Evolutionary conservation across 1,140 invertebrate species (phyloP), one percentile per base, ranked within the genome.

Genomic region (Drosophila subobscura): DNA sequence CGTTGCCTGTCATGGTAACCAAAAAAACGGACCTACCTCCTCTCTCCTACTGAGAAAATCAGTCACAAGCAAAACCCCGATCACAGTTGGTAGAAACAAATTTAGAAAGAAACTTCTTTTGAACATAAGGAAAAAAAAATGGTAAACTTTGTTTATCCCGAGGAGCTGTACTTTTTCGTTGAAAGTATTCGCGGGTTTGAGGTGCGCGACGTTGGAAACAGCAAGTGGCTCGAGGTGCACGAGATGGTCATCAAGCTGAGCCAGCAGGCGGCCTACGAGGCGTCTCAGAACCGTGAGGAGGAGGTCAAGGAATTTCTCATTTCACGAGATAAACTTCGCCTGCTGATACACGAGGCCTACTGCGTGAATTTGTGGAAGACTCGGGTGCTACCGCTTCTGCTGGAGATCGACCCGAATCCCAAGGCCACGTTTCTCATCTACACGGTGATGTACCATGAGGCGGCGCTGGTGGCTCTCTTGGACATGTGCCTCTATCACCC

Each of bases 251-350:
- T 96, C 72, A 95, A 96, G 88, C 84, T 97, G n/a, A 95, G 95
- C 70, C 95, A 96, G 88, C 95, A 97, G 93, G 95, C 95, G 33
- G 93, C 95, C 68, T 92, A 96, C 20, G 96, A 97, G 92, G 94
- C 95, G 20, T 93, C 92, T 10, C 92, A 92, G 23, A 89, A 95
- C 71, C 93, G 93, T 51, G 95, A 96, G 80, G 96, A 96, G 92
- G 92, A 93, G 27, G 94, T 96, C 0, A 96, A 96, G 89, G 95
- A 96, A 91, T 83, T 80, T 55, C 71, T 91, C 5, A 85, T 92
- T 92, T 76, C 91, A 1, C 75, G 71, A 0, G 85, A 90, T 33
- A 91, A 96, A 94, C 92, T 95, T 5, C 93, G 94, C 1, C 74
- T 96, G 16, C 89, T 97, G 37, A 93, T 97, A 41, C 93, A 95